Conservation (phyloP, 2,888 invertebrate genomes). For the Meganola albula region DNA sequence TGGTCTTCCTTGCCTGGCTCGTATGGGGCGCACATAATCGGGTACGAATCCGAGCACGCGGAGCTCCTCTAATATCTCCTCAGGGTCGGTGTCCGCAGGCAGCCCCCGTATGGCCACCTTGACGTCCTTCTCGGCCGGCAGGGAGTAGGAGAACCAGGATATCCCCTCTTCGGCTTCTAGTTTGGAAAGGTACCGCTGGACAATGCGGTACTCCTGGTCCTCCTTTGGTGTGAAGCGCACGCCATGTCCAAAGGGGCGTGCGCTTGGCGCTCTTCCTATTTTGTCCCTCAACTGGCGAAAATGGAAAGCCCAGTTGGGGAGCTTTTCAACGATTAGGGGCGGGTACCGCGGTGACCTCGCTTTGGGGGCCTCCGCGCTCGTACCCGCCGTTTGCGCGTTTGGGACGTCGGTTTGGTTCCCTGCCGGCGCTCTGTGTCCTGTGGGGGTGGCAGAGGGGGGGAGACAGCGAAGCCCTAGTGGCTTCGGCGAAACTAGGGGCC, state of each 20-base stretch:
- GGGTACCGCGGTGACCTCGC: constrained; percentile 11
- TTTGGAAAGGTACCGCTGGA: constrained; percentile 16
- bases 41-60: neutral
- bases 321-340: constrained; percentile 17
- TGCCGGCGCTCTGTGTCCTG: no score
- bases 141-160: constrained; percentile 19
- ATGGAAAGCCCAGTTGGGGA: constrained; percentile 19
- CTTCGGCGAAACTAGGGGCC: no score
- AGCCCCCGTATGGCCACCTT: constrained; percentile 14
- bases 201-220: constrained; percentile 13
- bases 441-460: no score
- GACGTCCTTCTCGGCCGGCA: constrained; percentile 12
- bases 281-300: constrained; percentile 1
- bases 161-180: constrained; percentile 5
- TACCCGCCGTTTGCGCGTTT: no score
- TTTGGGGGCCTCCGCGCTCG: neutral
- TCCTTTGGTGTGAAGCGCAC: constrained; percentile 15
- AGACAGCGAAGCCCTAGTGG: no score
- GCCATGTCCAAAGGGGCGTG: constrained; percentile 15
- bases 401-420: no score
- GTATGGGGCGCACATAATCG: constrained; percentile 6
- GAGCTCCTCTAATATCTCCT: constrained; percentile 4
- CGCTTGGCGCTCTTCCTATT: constrained; percentile 12
- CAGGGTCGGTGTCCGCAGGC: constrained; percentile 12
- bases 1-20: constrained; percentile 5